Base-by-base conservation (phyloP, 2,888 invertebrate species). In the Cartodere bifasciata region DNA sequence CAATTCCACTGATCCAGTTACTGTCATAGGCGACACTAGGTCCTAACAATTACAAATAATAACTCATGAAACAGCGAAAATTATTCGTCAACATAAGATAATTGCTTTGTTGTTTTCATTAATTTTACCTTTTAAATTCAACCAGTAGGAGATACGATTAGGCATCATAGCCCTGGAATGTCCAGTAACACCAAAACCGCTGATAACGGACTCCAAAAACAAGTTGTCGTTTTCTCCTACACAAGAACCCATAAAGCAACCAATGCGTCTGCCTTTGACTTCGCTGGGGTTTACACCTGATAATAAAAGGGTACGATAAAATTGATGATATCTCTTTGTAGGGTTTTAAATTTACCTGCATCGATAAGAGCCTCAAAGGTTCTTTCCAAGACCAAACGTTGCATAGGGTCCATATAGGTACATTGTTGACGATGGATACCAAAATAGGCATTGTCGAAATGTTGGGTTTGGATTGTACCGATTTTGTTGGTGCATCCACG, bases 121-220 rank as follows among this genome's bases (percentile, higher is more conserved):
- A n/a, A n/a, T 10, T 6, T 14, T 41, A 14, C 94, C 91, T 48
- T 81, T 82, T 13, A 88, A 68, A 28, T 92, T 91, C 37, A 95
- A 69, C 66, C 82, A 81, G 56, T 86, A 94, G 0, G 92, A 91
- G 43, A 94, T 74, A 31, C 94, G 73, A 62, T 94, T 94, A 10
- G 92, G 83, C 61, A 94, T 74, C 92, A 95, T 92, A n/a, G 90
- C 86, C 38, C 90, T 74, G 42, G 86, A 84, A 58, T 76, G 76
- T 2, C 78, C 79, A 29, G 75, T 72, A 47, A 79, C 65, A 29
- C 70, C 70, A 55, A 77, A 77, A 16, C 77, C 78, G 42, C 63
- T 63, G 1, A 65, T 58, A 27, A 49, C 58, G 27, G 42, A 68
- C 55, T 62, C 71, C 61, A 44, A 66, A 63, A 52, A 70, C 6